phyloP scores from a whole-genome alignment of 2,797 vertebrate species.

The Apogon hyalosoma region DNA sequence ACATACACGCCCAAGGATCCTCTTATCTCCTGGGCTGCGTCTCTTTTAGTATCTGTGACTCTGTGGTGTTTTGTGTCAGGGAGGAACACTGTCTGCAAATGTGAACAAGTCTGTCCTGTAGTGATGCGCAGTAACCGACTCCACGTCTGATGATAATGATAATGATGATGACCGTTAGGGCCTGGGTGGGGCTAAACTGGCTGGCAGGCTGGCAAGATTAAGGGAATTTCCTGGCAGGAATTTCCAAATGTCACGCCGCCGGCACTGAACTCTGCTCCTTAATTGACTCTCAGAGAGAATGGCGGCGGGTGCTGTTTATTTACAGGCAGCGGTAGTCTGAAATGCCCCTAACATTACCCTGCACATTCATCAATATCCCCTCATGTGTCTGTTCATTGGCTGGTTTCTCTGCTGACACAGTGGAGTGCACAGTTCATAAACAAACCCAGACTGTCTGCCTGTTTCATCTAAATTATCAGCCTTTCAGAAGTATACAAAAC shows the following conservation, averaged over 20 bases:
- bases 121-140: conserved; percentile 58
- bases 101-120: conserved; percentile 39
- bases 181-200: conserved; percentile 52
- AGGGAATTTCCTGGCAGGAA: conserved; percentile 74
- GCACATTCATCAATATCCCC: conserved; percentile 30
- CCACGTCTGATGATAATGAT: conserved; percentile 68
- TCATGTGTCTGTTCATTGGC: neutral
- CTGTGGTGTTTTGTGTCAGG: conserved; percentile 52
- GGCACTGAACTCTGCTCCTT: conserved; percentile 48
- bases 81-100: conserved; percentile 54
- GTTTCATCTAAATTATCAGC: no score
- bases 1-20: conserved; percentile 57
- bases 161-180: conserved; percentile 69
- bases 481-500: no score
- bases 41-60: conserved; percentile 57
- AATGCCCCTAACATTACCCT: conserved; percentile 18
- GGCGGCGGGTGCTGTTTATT: conserved; percentile 53
- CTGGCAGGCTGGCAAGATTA: conserved; percentile 58
- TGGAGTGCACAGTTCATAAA: neutral
- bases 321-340: conserved; percentile 38
- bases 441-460: no score
- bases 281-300: conserved; percentile 57
- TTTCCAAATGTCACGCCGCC: conserved; percentile 71
- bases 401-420: conserved; percentile 1
- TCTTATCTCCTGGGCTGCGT: conserved; percentile 61